A percentile compares a stretch with the other conserved stretches of the same genome.
Conservation (phyloP, 2,113 vertebrate species). For the Chionis minor region DNA sequence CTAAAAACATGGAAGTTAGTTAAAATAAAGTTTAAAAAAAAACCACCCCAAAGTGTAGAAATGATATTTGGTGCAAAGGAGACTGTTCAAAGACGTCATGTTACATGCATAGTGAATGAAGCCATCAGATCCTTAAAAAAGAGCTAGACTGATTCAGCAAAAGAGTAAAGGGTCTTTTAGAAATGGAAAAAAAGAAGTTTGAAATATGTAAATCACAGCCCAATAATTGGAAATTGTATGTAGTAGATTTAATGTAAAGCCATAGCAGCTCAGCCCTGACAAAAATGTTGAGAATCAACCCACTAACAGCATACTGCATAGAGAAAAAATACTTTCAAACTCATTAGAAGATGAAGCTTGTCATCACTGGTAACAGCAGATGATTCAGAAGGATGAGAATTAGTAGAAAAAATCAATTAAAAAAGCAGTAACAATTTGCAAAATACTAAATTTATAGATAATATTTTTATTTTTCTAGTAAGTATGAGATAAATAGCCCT, state of each 20-base stretch:
- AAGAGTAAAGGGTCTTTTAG: not conserved
- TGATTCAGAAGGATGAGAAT: not conserved
- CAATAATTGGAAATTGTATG: not conserved
- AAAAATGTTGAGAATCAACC: not conserved
- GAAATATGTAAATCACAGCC: not conserved
- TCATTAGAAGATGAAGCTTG: not conserved
- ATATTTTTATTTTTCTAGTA: not conserved
- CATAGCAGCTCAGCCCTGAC: not conserved
- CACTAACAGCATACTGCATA: not conserved
- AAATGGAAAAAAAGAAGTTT: not conserved
- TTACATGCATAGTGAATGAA: not conserved
- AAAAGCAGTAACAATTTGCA: not conserved
- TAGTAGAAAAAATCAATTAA: not conserved
- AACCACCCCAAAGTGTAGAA: not conserved
- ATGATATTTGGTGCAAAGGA: not conserved
- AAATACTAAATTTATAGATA: not conserved
- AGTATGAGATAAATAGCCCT: not conserved
- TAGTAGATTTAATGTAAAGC: not conserved
- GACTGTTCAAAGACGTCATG: not conserved
- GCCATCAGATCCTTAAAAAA: not conserved
- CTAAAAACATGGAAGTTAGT: not conserved
- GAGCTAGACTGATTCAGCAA: not conserved
- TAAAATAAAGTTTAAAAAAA: not conserved
- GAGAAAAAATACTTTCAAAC: slow-evolving; percentile 11
- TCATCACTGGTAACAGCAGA: not conserved